These are phyloP conservation scores for Cremastobaeus sp. DNA, from an alignment of 2,888 invertebrate genomes.

Conservation along the genomic window DNA sequence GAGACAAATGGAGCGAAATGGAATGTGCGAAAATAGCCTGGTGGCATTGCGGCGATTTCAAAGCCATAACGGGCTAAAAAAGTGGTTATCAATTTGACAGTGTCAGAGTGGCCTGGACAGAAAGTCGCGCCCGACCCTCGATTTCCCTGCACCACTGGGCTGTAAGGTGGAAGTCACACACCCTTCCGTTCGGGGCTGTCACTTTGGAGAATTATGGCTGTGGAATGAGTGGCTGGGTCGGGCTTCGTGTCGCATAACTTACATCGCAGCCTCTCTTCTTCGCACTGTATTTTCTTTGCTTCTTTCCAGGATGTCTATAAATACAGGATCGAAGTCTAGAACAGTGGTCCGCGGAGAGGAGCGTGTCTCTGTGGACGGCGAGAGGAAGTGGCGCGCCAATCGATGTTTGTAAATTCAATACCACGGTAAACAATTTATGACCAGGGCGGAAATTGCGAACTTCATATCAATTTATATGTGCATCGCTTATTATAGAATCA, in stretches of 20 bases:
- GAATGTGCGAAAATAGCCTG: conserved; percentile 45
- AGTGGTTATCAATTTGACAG: conserved; percentile 75
- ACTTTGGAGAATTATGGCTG: conserved; percentile 76
- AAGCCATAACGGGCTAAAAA: conserved; percentile 55
- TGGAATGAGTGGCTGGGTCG: conserved; percentile 77
- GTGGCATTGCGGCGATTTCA: conserved; percentile 53
- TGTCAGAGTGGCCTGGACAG: conserved; percentile 64
- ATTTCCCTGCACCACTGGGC: conserved; percentile 68
- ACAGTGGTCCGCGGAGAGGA: conserved; percentile 40
- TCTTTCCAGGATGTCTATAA: conserved; percentile 76
- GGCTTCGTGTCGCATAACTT: conserved; percentile 77
- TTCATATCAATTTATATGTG: conserved; percentile 54
- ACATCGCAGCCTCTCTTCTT: conserved; percentile 65
- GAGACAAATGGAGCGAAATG: conserved; percentile 20
- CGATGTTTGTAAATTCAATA: conserved; percentile 60
- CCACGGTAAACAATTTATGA: conserved; percentile 57
- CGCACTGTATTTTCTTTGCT: conserved; percentile 60
- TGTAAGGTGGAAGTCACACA: conserved; percentile 66
- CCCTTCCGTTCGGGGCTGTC: conserved; percentile 77
- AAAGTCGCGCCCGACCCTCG: conserved; percentile 66
- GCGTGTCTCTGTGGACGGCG: conserved; percentile 42
- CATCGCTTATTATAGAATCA: conserved; percentile 52
- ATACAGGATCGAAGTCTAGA: conserved; percentile 65
- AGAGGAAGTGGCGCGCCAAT: conserved; percentile 57
- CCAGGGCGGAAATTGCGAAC: conserved; percentile 52